Base-by-base conservation (phyloP, 2,888 invertebrate genomes). In the Nemotelus nigrinus region DNA sequence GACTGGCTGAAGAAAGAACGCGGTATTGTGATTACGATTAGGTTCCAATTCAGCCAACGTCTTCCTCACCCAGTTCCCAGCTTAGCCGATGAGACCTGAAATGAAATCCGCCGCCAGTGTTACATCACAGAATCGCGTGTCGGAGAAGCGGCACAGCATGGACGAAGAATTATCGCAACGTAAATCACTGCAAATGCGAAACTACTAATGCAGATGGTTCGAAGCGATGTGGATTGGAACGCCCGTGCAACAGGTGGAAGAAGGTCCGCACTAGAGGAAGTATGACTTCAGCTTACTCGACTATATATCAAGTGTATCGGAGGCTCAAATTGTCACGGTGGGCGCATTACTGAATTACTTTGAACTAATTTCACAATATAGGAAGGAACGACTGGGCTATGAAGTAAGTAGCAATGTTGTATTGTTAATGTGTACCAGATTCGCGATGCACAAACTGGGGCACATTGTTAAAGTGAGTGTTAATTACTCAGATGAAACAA, bases 101-200 rank as follows among this genome's bases (percentile, higher is more conserved):
- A 3, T 53, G 53, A 25, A 53, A 7, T 45, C 47, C 60, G 25
- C 25, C 25, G 25, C 25, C 25, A 25, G 25, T 43, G 55, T 76
- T 76, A 65, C 76, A 76, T 76, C 64, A 76, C 44, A 75, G 48
- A 41, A 50, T 60, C 25, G 41, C 60, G 53, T 72, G 25, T 39
- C 63, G 25, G 39, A 25, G 76, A 65, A 65, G 47, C 76, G 48
- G 76, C 76, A 76, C 53, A 64, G 25, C 41, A 47, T 7, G 45
- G 60, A 57, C 57, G 45, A 65, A 10, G 25, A 76, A 76, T 65
- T 65, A 64, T 65, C 76, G 64, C 76, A 64, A 64, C 44, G 76
- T 65, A 76, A 76, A 65, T 64, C 76, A 64, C 76, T 76, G 53
- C 41, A 75, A 75, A 39, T 45, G 76, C 76, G 65, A 76, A 76